Conservation (phyloP, 2,888 invertebrate genomes). For the Agrotis exclamationis region DNA sequence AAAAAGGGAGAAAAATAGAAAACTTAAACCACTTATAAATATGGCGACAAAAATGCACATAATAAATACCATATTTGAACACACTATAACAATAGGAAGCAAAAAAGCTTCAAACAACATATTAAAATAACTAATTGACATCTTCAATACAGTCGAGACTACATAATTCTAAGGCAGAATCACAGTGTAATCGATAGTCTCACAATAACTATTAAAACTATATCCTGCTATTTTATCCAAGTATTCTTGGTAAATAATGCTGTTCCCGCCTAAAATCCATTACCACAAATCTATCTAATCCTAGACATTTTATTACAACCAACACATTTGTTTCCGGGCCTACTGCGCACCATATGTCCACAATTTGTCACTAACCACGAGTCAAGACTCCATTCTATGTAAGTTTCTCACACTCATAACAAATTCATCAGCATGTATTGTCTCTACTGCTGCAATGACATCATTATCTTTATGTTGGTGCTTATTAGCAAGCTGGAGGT, state of each 20-base stretch:
- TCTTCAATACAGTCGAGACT: too few species aligned
- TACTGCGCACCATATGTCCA: constrained; percentile 30
- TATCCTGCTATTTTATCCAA: too few species aligned
- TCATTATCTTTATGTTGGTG: constrained; percentile 32
- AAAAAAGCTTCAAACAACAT: too few species aligned
- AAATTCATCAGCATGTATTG: constrained; percentile 43
- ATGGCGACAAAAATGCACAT: too few species aligned
- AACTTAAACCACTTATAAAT: too few species aligned
- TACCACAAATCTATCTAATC: constrained; percentile 5
- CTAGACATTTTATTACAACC: constrained; percentile 11
- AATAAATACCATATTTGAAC: too few species aligned
- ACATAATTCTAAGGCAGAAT: too few species aligned
- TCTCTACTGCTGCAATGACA: constrained; percentile 42
- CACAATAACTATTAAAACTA: too few species aligned
- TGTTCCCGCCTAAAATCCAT: neutral
- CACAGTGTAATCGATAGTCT: too few species aligned
- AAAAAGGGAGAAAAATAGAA: too few species aligned
- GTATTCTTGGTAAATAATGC: neutral
- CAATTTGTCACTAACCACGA: constrained; percentile 23
- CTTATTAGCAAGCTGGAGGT: neutral
- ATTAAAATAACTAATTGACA: too few species aligned
- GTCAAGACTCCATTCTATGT: neutral
- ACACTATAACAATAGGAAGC: too few species aligned
- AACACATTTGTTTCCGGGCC: constrained; percentile 20
- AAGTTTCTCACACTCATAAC: constrained; percentile 56